phyloP scores from a whole-genome alignment of 2,888 invertebrate genomes.

The Caprella mutica region DNA sequence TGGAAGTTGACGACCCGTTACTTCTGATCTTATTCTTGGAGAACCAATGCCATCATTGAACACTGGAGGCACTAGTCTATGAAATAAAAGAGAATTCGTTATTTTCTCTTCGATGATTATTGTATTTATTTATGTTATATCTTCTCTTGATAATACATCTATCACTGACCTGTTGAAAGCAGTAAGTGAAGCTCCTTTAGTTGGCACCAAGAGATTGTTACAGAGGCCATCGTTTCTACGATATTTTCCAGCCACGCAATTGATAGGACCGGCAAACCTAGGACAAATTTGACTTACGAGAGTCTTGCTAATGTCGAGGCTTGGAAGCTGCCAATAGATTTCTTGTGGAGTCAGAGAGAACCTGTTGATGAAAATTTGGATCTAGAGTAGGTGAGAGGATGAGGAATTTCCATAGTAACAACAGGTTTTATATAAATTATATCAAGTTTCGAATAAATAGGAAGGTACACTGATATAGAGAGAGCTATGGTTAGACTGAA shows the following conservation, averaged over 20 bases:
- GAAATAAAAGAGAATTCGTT: too few species aligned
- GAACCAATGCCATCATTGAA: conserved; percentile 74
- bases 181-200: conserved; percentile 75
- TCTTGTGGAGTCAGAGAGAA: conserved; percentile 74
- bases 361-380: conserved; percentile 43
- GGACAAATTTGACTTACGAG: conserved; percentile 75
- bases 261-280: conserved; percentile 71
- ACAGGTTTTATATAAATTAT: not conserved
- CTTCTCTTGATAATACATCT: not conserved
- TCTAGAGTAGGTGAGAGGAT: not conserved
- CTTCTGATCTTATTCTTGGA: conserved; percentile 54
- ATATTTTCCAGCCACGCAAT: conserved; percentile 78
- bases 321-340: conserved; percentile 71
- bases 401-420: too few species aligned
- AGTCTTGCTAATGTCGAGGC: conserved; percentile 78
- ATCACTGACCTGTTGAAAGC: conserved; percentile 64
- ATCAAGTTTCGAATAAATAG: too few species aligned
- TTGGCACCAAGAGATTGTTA: conserved; percentile 75
- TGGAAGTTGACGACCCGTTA: conserved; percentile 49
- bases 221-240: conserved; percentile 75
- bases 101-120: not conserved
- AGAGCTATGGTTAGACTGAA: too few species aligned
- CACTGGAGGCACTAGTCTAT: conserved; percentile 55
- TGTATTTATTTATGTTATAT: not conserved
- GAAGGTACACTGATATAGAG: too few species aligned